Conservation (phyloP, 2,888 invertebrate species). For the Kryphioiulus occultus region DNA sequence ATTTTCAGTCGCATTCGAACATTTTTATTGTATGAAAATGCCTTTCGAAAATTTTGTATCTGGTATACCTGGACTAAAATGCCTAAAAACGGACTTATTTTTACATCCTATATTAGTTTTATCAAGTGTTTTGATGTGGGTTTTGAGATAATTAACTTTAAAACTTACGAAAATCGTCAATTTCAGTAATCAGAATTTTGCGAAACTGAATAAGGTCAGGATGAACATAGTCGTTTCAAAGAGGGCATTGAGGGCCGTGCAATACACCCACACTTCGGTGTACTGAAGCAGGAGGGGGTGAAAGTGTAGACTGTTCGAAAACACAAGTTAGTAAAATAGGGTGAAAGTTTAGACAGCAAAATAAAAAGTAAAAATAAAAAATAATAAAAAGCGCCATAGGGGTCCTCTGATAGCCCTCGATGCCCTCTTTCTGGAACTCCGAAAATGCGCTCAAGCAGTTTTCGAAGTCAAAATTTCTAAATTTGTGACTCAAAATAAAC, state of each 20-base stretch:
- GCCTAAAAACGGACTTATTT: too few species aligned
- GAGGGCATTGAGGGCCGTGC: not conserved
- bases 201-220: not conserved
- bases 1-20: too few species aligned
- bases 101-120: too few species aligned
- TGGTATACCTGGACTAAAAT: too few species aligned
- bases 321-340: not conserved
- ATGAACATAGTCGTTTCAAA: not conserved
- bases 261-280: not conserved
- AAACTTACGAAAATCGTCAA: too few species aligned
- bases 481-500: slow-evolving; percentile 16
- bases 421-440: not conserved
- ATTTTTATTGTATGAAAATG: too few species aligned
- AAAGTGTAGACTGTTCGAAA: not conserved
- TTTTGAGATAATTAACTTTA: too few species aligned
- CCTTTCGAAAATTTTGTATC: too few species aligned
- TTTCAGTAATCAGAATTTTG: not conserved
- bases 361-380: not conserved
- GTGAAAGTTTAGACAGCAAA: slow-evolving; percentile 17
- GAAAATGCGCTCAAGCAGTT: slow-evolving; percentile 8
- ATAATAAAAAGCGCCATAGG: slow-evolving; percentile 23
- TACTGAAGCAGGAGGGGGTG: not conserved
- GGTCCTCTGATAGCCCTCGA: slow-evolving; percentile 4
- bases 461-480: not conserved
- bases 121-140: too few species aligned